Conservation (phyloP, 2,888 invertebrate species). For the Chalcosyrphus nemorum region DNA sequence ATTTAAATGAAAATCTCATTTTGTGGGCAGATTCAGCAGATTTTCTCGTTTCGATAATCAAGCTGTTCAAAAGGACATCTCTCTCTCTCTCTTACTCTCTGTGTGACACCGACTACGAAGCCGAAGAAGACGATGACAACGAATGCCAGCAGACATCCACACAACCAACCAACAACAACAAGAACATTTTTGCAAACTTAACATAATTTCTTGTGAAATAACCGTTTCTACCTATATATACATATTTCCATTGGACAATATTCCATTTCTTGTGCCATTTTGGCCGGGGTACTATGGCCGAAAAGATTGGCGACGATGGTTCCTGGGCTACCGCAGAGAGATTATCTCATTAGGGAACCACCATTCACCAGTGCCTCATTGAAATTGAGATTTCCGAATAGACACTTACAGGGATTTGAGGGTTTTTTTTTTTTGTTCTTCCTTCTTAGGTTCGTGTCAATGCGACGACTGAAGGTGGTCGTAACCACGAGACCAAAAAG, state of each 20-base stretch:
- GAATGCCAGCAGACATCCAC: no score
- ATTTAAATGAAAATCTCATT: slow-evolving; percentile 64
- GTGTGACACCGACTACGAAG: not conserved
- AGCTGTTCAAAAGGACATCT: slow-evolving; percentile 26
- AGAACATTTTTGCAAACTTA: slow-evolving; percentile 36
- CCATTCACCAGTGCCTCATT: slow-evolving; percentile 21
- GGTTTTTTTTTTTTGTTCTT: not conserved
- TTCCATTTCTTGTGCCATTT: slow-evolving; percentile 4
- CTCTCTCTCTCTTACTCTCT: not conserved
- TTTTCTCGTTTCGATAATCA: slow-evolving; percentile 48
- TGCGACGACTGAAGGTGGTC: slow-evolving; percentile 1
- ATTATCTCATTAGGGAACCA: slow-evolving; percentile 47
- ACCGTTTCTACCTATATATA: slow-evolving; percentile 14
- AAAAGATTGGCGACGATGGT: slow-evolving; percentile 2
- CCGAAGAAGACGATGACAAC: no score
- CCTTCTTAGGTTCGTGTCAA: no score
- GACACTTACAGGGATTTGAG: slow-evolving; percentile 31
- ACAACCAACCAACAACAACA: slow-evolving; percentile 16
- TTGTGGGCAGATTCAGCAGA: slow-evolving; percentile 54
- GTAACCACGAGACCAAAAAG: not conserved
- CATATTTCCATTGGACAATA: slow-evolving; percentile 11
- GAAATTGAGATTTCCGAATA: slow-evolving; percentile 32
- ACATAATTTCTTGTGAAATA: slow-evolving; percentile 29
- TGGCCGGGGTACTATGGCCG: slow-evolving; percentile 3
- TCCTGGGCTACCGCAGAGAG: slow-evolving; percentile 16